Base-by-base conservation (phyloP, 2,888 invertebrate species). In the Therioaphis trifolii region DNA sequence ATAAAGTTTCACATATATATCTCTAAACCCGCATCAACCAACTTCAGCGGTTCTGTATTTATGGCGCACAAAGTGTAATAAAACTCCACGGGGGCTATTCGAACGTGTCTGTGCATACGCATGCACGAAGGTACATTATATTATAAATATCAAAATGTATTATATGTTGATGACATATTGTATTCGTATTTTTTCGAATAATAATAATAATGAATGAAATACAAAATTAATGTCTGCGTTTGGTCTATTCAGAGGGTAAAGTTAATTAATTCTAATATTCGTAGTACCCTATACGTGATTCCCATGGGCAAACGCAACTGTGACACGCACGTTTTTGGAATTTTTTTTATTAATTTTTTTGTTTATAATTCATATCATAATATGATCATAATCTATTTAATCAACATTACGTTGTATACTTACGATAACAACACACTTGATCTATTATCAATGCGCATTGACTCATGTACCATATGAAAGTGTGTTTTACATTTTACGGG, bases 201-300 rank as follows among this genome's bases (percentile, higher is more conserved):
- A 49, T 46, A n/a, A n/a, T 29, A 35, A 49, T n/a, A 49, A 63
- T 49, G 46, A 49, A 76, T 27, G 14, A 76, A 76, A 49, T 43
- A 61, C 29, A 27, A 61, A n/a, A 46, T 27, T 76, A 49, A 76
- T 63, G 49, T 14, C 63, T 29, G 14, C 27, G 61, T 29, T 29
- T 27, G 14, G 14, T 21, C 18, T 9, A 21, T 76, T 4, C n/a
- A n/a, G 63, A 63, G n/a, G 4, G 15, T 4, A 49, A 29, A 49
- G 29, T 63, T 76, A 76, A 76, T 76, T 76, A 76, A 76, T 76
- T 76, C 9, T 76, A 63, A 21, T 76, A 21, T n/a, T 15, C 14
- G 7, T 14, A 43, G 27, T 49, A 4, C 2, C 63, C 29, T 12
- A 29, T n/a, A n/a, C n/a, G n/a, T 18, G 46, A 63, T 76, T 61